Percentiles rank a stretch among this genome's conserved stretches.
These are phyloP conservation scores for Pavo muticus DNA, from an alignment of 2,113 vertebrate genomes.

Conservation along the genomic window DNA sequence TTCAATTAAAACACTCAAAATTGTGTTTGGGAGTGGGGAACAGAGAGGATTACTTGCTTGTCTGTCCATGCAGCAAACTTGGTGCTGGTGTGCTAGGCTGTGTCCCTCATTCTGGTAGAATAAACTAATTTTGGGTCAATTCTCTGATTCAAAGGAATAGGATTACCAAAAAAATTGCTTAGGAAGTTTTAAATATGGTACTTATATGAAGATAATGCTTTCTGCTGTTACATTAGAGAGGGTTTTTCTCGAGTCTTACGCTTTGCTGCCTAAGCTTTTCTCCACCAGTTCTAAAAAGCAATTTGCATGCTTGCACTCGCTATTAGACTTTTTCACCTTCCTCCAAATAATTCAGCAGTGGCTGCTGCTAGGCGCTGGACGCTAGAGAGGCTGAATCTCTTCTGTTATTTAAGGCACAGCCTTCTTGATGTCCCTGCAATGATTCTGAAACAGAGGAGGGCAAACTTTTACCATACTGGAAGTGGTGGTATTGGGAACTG, in stretches of 20 bases:
- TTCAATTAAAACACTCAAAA: conserved; percentile 19
- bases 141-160: neutral
- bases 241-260: neutral
- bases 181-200: conserved; percentile 31
- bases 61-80: neutral
- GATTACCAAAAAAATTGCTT: neutral
- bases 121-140: conserved; percentile 16
- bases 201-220: neutral
- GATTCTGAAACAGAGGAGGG: neutral
- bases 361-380: neutral
- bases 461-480: neutral
- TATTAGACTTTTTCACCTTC: conserved; percentile 17
- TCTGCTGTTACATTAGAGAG: neutral
- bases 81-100: neutral
- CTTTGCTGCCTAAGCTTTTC: conserved; percentile 42
- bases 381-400: neutral
- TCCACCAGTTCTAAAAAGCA: conserved; percentile 4
- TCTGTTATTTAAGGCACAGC: neutral
- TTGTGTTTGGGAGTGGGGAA: neutral
- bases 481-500: neutral
- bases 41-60: neutral
- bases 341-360: neutral
- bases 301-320: neutral
- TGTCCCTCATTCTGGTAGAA: accelerated
- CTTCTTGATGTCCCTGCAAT: neutral